phyloP scores from a whole-genome alignment of 2,888 invertebrate species.

The Archips crataeganus region DNA sequence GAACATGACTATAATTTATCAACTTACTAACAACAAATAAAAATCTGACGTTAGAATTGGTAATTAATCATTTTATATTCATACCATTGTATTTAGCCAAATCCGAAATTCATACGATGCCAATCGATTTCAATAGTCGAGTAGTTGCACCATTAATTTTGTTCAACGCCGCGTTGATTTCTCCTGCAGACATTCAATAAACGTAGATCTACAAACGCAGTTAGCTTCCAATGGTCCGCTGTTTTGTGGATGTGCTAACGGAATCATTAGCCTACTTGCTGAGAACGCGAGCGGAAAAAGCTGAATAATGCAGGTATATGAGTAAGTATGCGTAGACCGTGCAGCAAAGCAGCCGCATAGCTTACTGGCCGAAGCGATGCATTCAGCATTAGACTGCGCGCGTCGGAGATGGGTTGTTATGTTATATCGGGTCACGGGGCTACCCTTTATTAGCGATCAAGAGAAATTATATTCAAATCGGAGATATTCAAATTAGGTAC shows the following conservation, averaged over 20 bases:
- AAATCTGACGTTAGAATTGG: background rate
- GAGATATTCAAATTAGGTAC: too few relatives aligned
- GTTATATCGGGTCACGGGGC: background rate
- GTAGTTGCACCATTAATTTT: conserved; percentile 43
- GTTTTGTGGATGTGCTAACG: conserved; percentile 82
- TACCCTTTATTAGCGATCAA: background rate
- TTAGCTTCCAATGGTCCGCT: conserved; percentile 73
- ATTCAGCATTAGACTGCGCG: background rate
- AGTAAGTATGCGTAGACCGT: conserved; percentile 51
- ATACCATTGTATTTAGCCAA: background rate
- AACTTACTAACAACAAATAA: background rate
- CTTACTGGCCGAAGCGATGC: conserved; percentile 39
- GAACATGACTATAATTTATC: background rate
- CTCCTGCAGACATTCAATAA: conserved; percentile 49
- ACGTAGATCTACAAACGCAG: conserved; percentile 62
- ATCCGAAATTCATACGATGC: conserved; percentile 1
- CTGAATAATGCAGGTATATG: conserved; percentile 71
- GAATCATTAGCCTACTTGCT: conserved; percentile 81
- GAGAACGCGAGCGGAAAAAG: conserved; percentile 77
- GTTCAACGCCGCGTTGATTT: conserved; percentile 53
- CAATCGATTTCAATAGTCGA: conserved; percentile 9
- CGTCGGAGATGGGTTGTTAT: background rate
- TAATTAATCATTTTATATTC: conserved; percentile 4
- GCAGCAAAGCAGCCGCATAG: conserved; percentile 41
- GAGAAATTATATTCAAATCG: too few relatives aligned